Evolutionary conservation across 1,140 invertebrate genomes (phyloP), one percentile per base, ranked within the genome.

Genomic region (Atta cephalotes): DNA sequence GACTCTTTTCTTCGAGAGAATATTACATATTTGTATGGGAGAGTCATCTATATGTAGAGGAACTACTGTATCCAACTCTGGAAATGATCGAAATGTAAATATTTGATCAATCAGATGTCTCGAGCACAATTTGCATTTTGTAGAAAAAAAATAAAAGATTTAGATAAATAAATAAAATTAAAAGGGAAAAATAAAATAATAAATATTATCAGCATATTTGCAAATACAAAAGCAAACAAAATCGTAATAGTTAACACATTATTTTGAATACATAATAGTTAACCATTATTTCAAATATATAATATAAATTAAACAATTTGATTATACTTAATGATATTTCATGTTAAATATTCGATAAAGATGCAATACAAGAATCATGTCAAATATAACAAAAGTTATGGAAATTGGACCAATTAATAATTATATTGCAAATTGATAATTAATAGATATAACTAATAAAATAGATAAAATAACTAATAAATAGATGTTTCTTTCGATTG

Each of bases 31-130:
- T 70, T 70, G 39, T 45, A 70, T 18, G 14, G 6, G n/a, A 70
- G n/a, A 16, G 21, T 51, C 14, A 28, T 2, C 21, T 25, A 25
- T 49, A 45, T n/a, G 5, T 3, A 3, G 39, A 14, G 4, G 25
- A 7, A 70, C 66, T 51, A 25, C 3, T 6, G 14, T 51, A 12
- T 70, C 12, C 21, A 51, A 49, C 14, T 70, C 6, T 51, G 21
- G 12, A 70, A 51, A 70, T 51, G 21, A 49, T 49, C 66, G 66
- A 70, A 39, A 45, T 68, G 39, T 51, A 70, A 70, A 51, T 51
- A 70, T 35, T 51, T 70, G 66, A 0, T 14, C n/a, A 39, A 68
- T n/a, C 12, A 2, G 14, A 28, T 28, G 6, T 51, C 21, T 70
- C 14, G 18, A 65, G 16, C 16, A 45, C 21, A 49, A 28, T 51